Conservation (phyloP, 2,888 invertebrate species). For the Andrena chrysosceles region DNA sequence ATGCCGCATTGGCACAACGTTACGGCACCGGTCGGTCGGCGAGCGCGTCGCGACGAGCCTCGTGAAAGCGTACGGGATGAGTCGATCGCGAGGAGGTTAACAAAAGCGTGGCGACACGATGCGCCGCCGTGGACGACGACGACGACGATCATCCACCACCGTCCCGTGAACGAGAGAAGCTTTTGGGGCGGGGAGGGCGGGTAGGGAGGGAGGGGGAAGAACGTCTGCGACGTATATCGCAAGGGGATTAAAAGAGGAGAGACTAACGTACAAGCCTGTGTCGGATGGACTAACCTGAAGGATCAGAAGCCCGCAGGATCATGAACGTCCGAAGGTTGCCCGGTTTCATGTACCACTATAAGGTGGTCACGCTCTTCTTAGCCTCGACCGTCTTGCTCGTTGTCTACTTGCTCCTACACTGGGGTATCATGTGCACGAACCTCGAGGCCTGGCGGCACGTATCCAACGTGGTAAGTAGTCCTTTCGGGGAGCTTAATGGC, state of each 20-base stretch:
- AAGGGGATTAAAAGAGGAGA: too few relatives aligned
- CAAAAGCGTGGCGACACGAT: slow-evolving; percentile 33
- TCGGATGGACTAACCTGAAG: slow-evolving; percentile 22
- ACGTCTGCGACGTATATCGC: neutral
- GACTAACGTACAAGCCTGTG: neutral
- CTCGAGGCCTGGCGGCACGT: slow-evolving; percentile 87
- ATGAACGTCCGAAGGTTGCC: slow-evolving; percentile 81
- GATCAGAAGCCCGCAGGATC: slow-evolving; percentile 30
- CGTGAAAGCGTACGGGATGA: neutral
- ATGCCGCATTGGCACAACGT: slow-evolving; percentile 76
- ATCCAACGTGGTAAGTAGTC: slow-evolving; percentile 86
- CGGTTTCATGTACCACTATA: slow-evolving; percentile 81
- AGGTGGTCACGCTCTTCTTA: slow-evolving; percentile 73
- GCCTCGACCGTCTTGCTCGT: slow-evolving; percentile 81
- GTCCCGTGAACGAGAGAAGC: neutral
- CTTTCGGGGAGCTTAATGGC: slow-evolving; percentile 1
- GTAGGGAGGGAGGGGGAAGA: too few relatives aligned
- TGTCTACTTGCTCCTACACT: slow-evolving; percentile 86
- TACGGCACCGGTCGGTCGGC: slow-evolving; percentile 56
- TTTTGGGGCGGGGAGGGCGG: neutral
- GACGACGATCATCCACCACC: slow-evolving; percentile 16
- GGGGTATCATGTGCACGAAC: slow-evolving; percentile 87
- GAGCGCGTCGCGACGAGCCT: slow-evolving; percentile 13
- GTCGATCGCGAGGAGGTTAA: slow-evolving; percentile 22
- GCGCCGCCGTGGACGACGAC: slow-evolving; percentile 55